phyloP scores from a whole-genome alignment of 1,140 invertebrate species.

The Euura saliciscinereae region DNA sequence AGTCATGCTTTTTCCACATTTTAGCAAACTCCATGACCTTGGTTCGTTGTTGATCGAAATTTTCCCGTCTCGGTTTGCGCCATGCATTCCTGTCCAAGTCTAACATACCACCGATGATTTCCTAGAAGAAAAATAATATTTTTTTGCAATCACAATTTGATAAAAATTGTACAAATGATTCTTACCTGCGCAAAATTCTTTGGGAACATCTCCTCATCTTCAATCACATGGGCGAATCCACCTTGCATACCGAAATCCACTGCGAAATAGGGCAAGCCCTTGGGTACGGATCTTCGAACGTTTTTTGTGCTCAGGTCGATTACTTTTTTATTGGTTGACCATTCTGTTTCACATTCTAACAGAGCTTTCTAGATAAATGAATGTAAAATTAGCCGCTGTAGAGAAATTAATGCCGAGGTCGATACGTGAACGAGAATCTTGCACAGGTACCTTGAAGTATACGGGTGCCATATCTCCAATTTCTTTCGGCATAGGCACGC shows the following conservation, averaged over 20 bases:
- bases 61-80: constrained; percentile 80
- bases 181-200: constrained; percentile 87
- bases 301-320: constrained; percentile 79
- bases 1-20: constrained; percentile 71
- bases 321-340: constrained; percentile 95
- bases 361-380: constrained; percentile 80
- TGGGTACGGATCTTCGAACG: constrained; percentile 84
- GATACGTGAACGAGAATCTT: not conserved
- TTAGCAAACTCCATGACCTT: constrained; percentile 72
- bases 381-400: not conserved
- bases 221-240: constrained; percentile 96
- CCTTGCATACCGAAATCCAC: constrained; percentile 89
- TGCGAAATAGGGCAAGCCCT: constrained; percentile 93
- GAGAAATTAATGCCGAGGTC: not conserved
- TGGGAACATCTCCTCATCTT: constrained; percentile 89
- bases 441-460: constrained; percentile 82
- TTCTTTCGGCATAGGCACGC: constrained; percentile 84
- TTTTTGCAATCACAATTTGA: not conserved
- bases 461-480: constrained; percentile 86
- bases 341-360: constrained; percentile 92
- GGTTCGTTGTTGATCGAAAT: constrained; percentile 71
- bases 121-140: constrained; percentile 61
- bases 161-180: constrained; percentile 17
- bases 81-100: constrained; percentile 85
- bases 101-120: constrained; percentile 94